These are phyloP conservation scores for Spodoptera litura DNA, from an alignment of 1,140 invertebrate species.

Conservation along the genomic window DNA sequence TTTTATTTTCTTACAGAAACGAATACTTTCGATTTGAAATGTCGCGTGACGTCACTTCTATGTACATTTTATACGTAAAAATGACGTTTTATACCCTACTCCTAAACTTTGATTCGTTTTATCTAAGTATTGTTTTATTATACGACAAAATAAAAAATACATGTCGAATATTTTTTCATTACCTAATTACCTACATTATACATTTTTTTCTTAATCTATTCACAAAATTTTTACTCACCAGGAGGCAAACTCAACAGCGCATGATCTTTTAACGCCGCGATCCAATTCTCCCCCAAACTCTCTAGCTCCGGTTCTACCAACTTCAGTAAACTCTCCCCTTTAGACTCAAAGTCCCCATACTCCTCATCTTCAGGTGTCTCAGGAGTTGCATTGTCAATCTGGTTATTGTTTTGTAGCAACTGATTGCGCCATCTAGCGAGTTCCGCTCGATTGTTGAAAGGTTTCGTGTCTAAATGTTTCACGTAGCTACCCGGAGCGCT, in stretches of 20 bases:
- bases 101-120: too few relatives aligned
- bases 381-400: slow-evolving; percentile 66
- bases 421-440: slow-evolving; percentile 75
- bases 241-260: slow-evolving; percentile 96
- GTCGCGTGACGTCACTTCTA: too few relatives aligned
- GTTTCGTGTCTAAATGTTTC: slow-evolving; percentile 78
- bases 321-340: slow-evolving; percentile 93
- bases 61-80: too few relatives aligned
- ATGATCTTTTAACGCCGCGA: slow-evolving; percentile 97
- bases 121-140: too few relatives aligned
- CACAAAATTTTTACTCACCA: slow-evolving; percentile 83
- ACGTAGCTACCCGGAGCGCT: slow-evolving; percentile 88
- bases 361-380: slow-evolving; percentile 87
- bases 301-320: slow-evolving; percentile 97
- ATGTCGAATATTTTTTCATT: too few relatives aligned
- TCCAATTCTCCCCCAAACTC: slow-evolving; percentile 97
- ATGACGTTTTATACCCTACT: too few relatives aligned
- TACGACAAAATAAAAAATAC: too few relatives aligned
- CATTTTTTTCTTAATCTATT: too few relatives aligned
- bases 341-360: slow-evolving; percentile 91
- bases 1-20: too few relatives aligned
- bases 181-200: too few relatives aligned
- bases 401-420: slow-evolving; percentile 69
- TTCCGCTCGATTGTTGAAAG: slow-evolving; percentile 72
- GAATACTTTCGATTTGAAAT: too few relatives aligned